Evolutionary conservation across 2,888 invertebrate genomes (phyloP), one percentile per base, ranked within the genome.

Genomic region (Agrilus mali): DNA sequence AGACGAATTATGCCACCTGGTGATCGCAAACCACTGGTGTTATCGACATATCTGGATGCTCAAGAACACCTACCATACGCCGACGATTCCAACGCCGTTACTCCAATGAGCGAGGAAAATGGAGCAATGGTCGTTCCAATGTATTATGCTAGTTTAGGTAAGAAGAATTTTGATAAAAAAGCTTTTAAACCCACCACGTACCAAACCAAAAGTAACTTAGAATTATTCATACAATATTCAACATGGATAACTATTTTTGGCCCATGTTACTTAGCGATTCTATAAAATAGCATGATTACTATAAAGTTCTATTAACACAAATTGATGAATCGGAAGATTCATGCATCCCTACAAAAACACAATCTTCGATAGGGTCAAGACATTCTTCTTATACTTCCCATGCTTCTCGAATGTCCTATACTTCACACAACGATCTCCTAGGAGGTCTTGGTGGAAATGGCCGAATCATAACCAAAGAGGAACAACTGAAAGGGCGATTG

Each of bases 21-120:
- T 43, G 94, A 95, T 69, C 80, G 90, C 53, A 93, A 93, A 66
- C 94, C 94, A 38, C 75, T 94, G 60, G 93, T 95, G 53, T 77
- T 93, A 54, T 92, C 90, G 59, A 93, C 93, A 54, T 93, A 93
- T 73, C 77, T 93, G 68, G 94, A 89, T 67, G 89, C 88, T 55
- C 87, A 88, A 68, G 90, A 92, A 72, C 92, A 93, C 69, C 77
- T 96, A 62, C 95, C 95, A 46, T 96, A 92, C 66, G 95, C 94
- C 45, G 96, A 96, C 67, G 96, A 95, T 71, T 94, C 94, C 50
- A 90, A 90, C 63, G 95, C 94, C 52, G 95, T 93, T 47, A 96
- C 95, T 49, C 96, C 96, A 43, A 92, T 94, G 86, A 94, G 93
- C 52, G 95, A 95, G 72, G 95, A 95, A 70, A 93, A 92, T 68